Conservation (phyloP, 2,888 invertebrate genomes). For the Phanerotoma sp. region DNA sequence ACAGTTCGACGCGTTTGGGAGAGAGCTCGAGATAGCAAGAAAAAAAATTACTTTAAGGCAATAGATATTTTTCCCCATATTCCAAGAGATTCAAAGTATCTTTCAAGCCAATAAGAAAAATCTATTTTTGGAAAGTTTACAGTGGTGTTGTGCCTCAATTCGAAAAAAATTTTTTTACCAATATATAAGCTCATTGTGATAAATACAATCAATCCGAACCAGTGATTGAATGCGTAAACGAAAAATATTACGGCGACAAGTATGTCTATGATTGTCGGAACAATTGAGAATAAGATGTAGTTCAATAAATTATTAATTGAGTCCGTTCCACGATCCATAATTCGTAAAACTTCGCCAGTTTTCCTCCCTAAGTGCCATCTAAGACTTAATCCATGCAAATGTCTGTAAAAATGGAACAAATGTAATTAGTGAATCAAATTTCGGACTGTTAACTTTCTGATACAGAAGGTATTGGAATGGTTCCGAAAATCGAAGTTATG, state of each 20-base stretch:
- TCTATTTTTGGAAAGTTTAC: too few relatives aligned
- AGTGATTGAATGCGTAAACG: constrained; percentile 81
- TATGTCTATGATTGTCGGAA: constrained; percentile 92
- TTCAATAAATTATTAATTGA: constrained; percentile 93
- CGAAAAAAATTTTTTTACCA: constrained; percentile 62
- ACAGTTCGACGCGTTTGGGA: too few relatives aligned
- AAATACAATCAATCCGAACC: constrained; percentile 96
- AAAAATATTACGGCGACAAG: constrained; percentile 89
- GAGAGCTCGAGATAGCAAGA: too few relatives aligned
- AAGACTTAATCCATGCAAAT: constrained; percentile 87
- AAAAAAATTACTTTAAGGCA: too few relatives aligned
- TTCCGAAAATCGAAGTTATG: too few relatives aligned
- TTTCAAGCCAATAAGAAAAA: constrained; percentile 13
- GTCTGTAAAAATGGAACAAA: constrained; percentile 54
- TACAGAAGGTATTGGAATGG: too few relatives aligned
- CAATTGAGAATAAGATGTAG: constrained; percentile 89
- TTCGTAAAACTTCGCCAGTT: constrained; percentile 93
- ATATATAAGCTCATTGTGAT: constrained; percentile 91
- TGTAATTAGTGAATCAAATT: constrained; percentile 15
- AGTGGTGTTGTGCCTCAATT: too few relatives aligned
- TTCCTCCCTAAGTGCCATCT: constrained; percentile 94
- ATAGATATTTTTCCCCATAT: too few relatives aligned
- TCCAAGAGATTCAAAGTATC: too few relatives aligned
- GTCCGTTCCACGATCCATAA: constrained; percentile 97
- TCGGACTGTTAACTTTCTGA: not conserved